Percentiles rank a stretch among this genome's conserved stretches.
These are phyloP conservation scores for Bradysia coprophila DNA, from an alignment of 1,140 invertebrate species.

Conservation along the genomic window DNA sequence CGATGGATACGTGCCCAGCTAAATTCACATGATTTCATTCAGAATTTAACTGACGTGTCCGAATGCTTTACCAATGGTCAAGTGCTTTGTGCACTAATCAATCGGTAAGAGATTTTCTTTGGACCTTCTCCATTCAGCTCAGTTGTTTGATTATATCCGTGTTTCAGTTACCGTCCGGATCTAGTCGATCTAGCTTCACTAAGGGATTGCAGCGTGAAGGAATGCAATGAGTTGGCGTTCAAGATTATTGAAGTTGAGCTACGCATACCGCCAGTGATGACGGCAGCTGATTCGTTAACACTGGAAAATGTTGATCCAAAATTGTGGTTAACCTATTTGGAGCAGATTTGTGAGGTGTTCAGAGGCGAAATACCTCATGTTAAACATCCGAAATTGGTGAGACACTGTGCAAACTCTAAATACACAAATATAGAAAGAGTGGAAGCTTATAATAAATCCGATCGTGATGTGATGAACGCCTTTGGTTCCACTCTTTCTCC, in stretches of 20 bases:
- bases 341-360: slow-evolving; percentile 73
- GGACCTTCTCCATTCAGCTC: neutral
- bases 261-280: slow-evolving; percentile 60
- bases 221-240: slow-evolving; percentile 68
- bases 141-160: neutral
- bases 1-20: slow-evolving; percentile 20
- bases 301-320: slow-evolving; percentile 52
- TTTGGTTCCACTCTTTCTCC: slow-evolving; percentile 9
- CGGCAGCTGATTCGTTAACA: slow-evolving; percentile 57
- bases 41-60: slow-evolving; percentile 16
- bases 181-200: slow-evolving; percentile 55
- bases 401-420: too few relatives aligned
- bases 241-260: slow-evolving; percentile 57
- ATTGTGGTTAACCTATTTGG: slow-evolving; percentile 62
- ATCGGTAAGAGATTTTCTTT: slow-evolving; percentile 11
- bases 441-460: too few relatives aligned
- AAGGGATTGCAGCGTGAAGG: slow-evolving; percentile 34
- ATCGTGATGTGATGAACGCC: too few relatives aligned
- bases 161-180: slow-evolving; percentile 67
- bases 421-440: too few relatives aligned
- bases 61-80: slow-evolving; percentile 22
- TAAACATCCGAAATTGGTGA: slow-evolving; percentile 55
- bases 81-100: slow-evolving; percentile 19
- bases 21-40: slow-evolving; percentile 12
- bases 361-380: slow-evolving; percentile 65